Evolutionary conservation across 2,797 vertebrate species (phyloP).

Genomic region (Notolabrus celidotus): DNA sequence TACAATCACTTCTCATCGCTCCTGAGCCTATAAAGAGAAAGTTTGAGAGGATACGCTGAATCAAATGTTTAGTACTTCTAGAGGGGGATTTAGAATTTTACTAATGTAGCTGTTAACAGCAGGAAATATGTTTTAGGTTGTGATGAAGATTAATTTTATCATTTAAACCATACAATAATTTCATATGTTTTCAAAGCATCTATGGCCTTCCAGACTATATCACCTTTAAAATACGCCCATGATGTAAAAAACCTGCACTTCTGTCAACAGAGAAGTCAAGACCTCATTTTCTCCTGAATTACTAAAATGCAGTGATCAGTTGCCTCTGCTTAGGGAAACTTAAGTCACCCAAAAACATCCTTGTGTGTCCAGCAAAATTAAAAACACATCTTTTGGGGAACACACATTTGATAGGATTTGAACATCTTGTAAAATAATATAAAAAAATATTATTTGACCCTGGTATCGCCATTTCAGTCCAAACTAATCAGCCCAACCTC

Average conservation of each 20-base stretch:
- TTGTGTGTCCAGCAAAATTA: not conserved
- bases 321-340: too few relatives aligned
- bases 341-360: not conserved
- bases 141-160: too few relatives aligned
- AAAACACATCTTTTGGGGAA: not conserved
- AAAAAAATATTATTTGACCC: slow-evolving; percentile 1
- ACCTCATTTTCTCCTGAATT: not conserved
- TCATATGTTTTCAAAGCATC: too few relatives aligned
- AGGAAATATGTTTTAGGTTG: not conserved
- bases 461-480: not conserved
- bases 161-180: too few relatives aligned
- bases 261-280: too few relatives aligned
- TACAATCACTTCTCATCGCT: not conserved
- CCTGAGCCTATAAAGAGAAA: not conserved
- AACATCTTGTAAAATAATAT: too few relatives aligned
- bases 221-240: too few relatives aligned
- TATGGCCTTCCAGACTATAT: too few relatives aligned
- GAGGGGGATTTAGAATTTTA: not conserved
- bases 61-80: not conserved
- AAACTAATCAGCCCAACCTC: slow-evolving; percentile 20
- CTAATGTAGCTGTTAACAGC: not conserved
- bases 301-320: not conserved
- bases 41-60: not conserved
- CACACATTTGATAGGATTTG: not conserved
- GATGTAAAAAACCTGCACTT: too few relatives aligned